Evolutionary conservation across 2,797 vertebrate species (phyloP).

Genomic region (Fistularia tabacaria): DNA sequence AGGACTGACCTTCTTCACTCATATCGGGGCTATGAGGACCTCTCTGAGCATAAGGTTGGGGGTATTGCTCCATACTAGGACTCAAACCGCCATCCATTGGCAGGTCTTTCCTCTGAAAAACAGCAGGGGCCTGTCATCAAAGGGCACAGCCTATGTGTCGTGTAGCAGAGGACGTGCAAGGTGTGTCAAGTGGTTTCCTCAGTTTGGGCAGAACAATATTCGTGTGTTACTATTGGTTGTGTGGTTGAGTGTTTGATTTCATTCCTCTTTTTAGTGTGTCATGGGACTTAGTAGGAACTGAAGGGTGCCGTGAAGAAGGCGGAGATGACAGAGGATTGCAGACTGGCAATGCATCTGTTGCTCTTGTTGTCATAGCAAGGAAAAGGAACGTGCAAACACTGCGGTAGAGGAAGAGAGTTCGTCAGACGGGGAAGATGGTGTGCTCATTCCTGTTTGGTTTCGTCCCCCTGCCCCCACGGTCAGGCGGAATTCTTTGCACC

Average conservation of each 20-base stretch:
- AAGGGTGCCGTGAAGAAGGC: constrained; percentile 31
- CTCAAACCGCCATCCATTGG: constrained; percentile 29
- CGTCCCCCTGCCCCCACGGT: too few species aligned
- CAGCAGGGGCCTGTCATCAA: constrained; percentile 87
- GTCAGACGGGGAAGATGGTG: too few species aligned
- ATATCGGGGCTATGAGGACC: constrained; percentile 38
- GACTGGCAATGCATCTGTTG: too few species aligned
- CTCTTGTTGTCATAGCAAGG: too few species aligned
- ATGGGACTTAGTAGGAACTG: constrained; percentile 19
- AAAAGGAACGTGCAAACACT: too few species aligned
- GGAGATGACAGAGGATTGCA: constrained; percentile 11
- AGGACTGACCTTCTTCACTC: constrained; percentile 73
- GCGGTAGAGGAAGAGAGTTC: too few species aligned
- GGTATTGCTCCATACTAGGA: constrained; percentile 37
- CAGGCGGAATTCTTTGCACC: too few species aligned
- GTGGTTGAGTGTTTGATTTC: constrained; percentile 35
- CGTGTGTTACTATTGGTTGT: constrained; percentile 23
- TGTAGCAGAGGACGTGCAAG: constrained; percentile 4
- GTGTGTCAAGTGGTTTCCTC: constrained; percentile 4
- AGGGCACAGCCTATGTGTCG: constrained; percentile 69
- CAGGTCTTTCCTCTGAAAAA: constrained; percentile 60
- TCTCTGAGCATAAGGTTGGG: constrained; percentile 16
- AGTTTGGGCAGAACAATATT: constrained; percentile 23
- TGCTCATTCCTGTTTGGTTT: too few species aligned
- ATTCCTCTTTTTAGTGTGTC: constrained; percentile 34